Evolutionary conservation across 1,140 invertebrate genomes (phyloP).

Genomic region (Popillia japonica): DNA sequence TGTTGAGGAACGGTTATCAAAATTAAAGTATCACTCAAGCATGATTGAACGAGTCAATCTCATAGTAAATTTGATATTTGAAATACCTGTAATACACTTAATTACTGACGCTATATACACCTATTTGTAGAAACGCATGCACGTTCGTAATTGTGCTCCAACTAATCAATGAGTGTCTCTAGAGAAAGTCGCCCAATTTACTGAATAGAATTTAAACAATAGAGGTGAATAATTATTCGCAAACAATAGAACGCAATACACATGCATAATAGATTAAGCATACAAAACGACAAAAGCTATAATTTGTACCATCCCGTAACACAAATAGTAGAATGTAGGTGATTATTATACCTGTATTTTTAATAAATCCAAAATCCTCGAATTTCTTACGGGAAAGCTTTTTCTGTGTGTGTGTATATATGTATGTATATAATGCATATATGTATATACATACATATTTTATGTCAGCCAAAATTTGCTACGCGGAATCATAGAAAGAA

Average conservation of each 20-base stretch:
- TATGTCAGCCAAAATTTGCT: not conserved
- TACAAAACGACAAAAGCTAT: slow-evolving; percentile 12
- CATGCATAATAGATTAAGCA: slow-evolving; percentile 17
- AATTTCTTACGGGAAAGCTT: not conserved
- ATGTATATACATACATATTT: too few relatives aligned
- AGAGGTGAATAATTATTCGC: slow-evolving; percentile 14
- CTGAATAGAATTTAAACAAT: slow-evolving; percentile 33
- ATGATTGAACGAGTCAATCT: not conserved
- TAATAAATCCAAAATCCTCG: not conserved
- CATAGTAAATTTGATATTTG: not conserved
- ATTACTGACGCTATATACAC: not conserved
- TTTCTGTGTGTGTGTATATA: not conserved
- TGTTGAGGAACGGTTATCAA: too few relatives aligned
- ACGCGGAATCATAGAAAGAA: not conserved
- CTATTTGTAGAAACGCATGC: not conserved
- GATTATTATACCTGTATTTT: not conserved
- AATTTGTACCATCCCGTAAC: not conserved
- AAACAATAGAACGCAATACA: slow-evolving; percentile 15
- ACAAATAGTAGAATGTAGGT: slow-evolving; percentile 14
- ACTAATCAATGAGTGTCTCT: slow-evolving; percentile 11
- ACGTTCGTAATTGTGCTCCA: not conserved
- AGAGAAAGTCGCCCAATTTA: slow-evolving; percentile 21
- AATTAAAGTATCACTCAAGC: too few relatives aligned
- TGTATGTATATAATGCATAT: too few relatives aligned
- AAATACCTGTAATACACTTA: not conserved